Percentiles rank a stretch among this genome's conserved stretches.
These are phyloP conservation scores for Megaptera novaeangliae DNA, from an alignment of 2,113 vertebrate species.

Conservation along the genomic window DNA sequence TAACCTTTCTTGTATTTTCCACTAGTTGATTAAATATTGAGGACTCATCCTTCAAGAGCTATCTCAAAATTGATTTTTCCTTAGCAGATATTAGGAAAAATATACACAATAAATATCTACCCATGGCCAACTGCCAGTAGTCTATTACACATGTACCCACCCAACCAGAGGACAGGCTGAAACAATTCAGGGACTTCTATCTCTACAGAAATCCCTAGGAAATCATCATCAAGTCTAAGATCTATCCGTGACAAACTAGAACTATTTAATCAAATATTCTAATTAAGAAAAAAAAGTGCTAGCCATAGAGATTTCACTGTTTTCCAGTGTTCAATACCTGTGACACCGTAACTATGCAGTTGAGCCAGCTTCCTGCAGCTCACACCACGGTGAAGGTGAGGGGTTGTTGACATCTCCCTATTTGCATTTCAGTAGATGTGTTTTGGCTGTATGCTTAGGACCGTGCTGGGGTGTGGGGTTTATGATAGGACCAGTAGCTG, in stretches of 20 bases:
- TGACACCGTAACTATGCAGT: fast-evolving
- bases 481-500: neutral
- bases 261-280: neutral
- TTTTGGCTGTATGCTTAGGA: too few relatives aligned
- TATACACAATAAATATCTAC: neutral
- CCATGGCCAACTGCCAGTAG: fast-evolving
- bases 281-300: too few relatives aligned
- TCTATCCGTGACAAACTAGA: too few relatives aligned
- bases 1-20: neutral
- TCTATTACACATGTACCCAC: fast-evolving
- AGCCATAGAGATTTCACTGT: too few relatives aligned
- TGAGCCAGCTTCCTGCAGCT: neutral
- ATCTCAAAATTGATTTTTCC: neutral
- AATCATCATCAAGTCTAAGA: neutral
- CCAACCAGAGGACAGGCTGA: neutral
- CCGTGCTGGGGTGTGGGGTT: neutral
- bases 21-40: neutral
- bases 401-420: fast-evolving
- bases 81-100: neutral
- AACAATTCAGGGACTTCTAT: neutral
- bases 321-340: neutral
- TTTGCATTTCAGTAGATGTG: neutral
- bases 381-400: fast-evolving
- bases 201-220: neutral
- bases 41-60: neutral